phyloP scores from a whole-genome alignment of 2,888 invertebrate species.

The Philonicus albiceps region DNA sequence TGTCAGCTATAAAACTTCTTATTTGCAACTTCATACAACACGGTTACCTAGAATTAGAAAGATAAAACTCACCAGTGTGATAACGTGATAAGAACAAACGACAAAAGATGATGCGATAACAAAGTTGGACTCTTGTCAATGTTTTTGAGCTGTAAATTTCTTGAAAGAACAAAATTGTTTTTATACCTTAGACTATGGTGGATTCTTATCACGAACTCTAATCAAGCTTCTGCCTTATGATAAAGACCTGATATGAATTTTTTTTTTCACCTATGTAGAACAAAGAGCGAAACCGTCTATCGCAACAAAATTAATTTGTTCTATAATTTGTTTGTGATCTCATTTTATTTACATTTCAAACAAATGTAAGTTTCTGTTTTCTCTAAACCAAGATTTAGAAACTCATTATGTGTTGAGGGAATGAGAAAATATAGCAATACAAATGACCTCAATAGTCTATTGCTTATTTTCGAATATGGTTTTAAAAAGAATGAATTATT shows the following conservation, averaged over 20 bases:
- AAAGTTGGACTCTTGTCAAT: constrained; percentile 35
- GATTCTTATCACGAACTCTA: constrained; percentile 18
- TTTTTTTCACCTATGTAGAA: constrained; percentile 22
- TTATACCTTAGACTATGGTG: background rate
- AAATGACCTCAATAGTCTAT: background rate
- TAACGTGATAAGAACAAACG: constrained; percentile 38
- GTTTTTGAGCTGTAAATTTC: constrained; percentile 25
- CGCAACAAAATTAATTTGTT: background rate
- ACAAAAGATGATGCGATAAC: constrained; percentile 31
- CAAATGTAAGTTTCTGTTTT: background rate
- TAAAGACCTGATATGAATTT: constrained; percentile 15
- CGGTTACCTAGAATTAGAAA: constrained; percentile 41
- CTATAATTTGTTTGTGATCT: background rate
- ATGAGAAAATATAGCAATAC: background rate
- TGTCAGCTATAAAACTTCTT: constrained; percentile 7
- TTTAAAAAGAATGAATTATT: background rate
- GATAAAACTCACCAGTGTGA: constrained; percentile 8
- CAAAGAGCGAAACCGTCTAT: background rate
- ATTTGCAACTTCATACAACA: constrained; percentile 7
- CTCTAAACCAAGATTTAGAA: background rate
- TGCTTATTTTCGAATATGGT: background rate
- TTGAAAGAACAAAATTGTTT: constrained; percentile 34
- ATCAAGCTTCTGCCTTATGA: constrained; percentile 33
- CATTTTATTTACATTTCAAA: background rate
- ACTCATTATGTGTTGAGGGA: background rate